Conservation (phyloP, 2,113 vertebrate genomes). For the Colistium nudipinnis region DNA sequence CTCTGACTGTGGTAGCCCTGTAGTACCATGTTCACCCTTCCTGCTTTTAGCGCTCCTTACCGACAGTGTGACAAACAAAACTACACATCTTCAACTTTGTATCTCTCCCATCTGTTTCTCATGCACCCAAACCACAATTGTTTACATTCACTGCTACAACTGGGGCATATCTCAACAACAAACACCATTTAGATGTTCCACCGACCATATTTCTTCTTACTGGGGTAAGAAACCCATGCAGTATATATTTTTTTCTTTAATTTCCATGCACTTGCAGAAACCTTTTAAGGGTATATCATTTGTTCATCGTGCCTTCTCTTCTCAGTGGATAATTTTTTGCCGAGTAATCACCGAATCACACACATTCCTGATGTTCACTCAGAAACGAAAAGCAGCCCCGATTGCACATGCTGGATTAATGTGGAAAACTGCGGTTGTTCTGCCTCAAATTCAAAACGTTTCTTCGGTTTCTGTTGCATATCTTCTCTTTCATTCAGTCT, state of each 20-base stretch:
- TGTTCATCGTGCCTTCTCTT: slow-evolving; percentile 36
- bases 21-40: background rate
- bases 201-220: too few species aligned
- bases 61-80: slow-evolving; percentile 24
- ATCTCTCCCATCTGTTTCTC: slow-evolving; percentile 34
- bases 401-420: slow-evolving; percentile 56
- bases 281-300: slow-evolving; percentile 47
- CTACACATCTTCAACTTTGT: slow-evolving; percentile 13
- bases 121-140: background rate
- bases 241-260: slow-evolving; percentile 16
- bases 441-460: slow-evolving; percentile 41
- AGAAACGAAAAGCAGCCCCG: slow-evolving; percentile 52
- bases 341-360: slow-evolving; percentile 38
- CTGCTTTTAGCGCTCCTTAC: background rate
- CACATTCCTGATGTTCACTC: slow-evolving; percentile 54
- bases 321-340: slow-evolving; percentile 40
- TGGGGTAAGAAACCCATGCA: slow-evolving; percentile 26
- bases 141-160: slow-evolving; percentile 13
- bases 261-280: slow-evolving; percentile 41
- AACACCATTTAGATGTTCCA: background rate
- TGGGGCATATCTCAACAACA: slow-evolving; percentile 27
- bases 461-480: slow-evolving; percentile 39
- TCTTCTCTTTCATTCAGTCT: slow-evolving; percentile 29
- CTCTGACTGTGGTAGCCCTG: background rate
- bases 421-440: slow-evolving; percentile 58